These are phyloP conservation scores for Pachyuromys duprasi DNA, from an alignment of 2,797 vertebrate genomes.

Conservation along the genomic window DNA sequence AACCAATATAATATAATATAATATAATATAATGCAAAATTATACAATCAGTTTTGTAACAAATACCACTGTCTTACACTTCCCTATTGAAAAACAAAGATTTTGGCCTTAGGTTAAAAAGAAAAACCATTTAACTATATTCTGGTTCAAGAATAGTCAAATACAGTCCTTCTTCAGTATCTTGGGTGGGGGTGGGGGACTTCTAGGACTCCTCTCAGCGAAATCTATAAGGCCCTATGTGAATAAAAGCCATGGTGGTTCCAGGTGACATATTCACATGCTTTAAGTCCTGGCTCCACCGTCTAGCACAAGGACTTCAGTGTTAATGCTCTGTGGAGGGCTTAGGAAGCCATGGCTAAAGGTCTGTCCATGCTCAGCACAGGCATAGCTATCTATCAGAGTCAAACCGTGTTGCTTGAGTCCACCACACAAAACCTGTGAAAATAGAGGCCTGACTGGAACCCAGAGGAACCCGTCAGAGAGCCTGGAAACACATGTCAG, in stretches of 20 bases:
- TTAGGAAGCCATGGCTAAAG: background rate
- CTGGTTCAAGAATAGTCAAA: slow-evolving; percentile 3
- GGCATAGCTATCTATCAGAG: background rate
- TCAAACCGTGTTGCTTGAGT: background rate
- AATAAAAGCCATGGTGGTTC: background rate
- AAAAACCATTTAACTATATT: background rate
- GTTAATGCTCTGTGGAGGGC: background rate
- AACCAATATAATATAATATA: background rate
- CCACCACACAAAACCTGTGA: background rate
- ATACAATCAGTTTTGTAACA: background rate
- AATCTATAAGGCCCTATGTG: no score
- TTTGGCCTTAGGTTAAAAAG: background rate
- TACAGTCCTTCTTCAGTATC: background rate
- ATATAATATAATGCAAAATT: slow-evolving; percentile 16
- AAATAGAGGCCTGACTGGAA: background rate
- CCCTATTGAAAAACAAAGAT: slow-evolving; percentile 26
- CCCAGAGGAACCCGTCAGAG: background rate
- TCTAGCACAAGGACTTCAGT: background rate
- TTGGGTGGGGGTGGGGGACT: no score
- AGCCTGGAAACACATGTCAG: background rate
- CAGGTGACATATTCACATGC: background rate
- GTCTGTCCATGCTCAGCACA: background rate
- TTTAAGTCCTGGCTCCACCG: background rate
- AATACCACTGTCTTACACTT: slow-evolving; percentile 44
- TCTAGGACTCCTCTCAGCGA: background rate